Percentiles rank a stretch among this genome's conserved stretches.
phyloP scores from a whole-genome alignment of 2,888 invertebrate species.

The Dicyrtoma fusca region DNA sequence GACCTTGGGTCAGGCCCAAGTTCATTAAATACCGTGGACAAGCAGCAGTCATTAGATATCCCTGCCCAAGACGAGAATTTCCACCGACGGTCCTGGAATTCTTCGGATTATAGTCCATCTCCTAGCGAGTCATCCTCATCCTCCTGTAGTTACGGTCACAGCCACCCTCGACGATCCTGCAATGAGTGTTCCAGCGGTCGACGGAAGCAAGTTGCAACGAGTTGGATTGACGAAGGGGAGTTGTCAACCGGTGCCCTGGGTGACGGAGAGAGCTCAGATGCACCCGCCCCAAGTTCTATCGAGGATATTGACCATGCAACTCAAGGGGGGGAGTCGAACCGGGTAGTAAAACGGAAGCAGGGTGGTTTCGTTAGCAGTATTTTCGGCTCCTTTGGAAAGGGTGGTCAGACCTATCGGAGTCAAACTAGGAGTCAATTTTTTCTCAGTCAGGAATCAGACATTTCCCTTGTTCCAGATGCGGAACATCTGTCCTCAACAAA shows the following conservation, averaged over 20 bases:
- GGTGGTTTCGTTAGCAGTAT: slow-evolving; percentile 45
- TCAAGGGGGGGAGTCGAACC: slow-evolving; percentile 10
- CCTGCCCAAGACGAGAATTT: slow-evolving; percentile 20
- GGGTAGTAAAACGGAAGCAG: slow-evolving; percentile 40
- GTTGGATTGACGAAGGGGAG: slow-evolving; percentile 54
- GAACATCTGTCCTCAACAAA: no score
- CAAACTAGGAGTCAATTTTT: slow-evolving; percentile 27
- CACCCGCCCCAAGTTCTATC: slow-evolving; percentile 46
- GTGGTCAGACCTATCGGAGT: slow-evolving; percentile 28
- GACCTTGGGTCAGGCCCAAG: background rate
- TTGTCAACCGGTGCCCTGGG: slow-evolving; percentile 54
- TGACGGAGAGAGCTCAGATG: slow-evolving; percentile 56
- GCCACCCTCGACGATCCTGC: slow-evolving; percentile 5
- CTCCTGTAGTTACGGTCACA: slow-evolving; percentile 34
- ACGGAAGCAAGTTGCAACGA: slow-evolving; percentile 7
- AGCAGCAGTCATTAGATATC: background rate
- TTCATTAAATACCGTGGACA: background rate
- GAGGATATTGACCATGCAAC: slow-evolving; percentile 44
- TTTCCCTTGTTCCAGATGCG: no score
- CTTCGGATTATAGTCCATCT: slow-evolving; percentile 45
- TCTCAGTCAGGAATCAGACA: slow-evolving; percentile 3
- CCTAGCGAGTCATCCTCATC: slow-evolving; percentile 52
- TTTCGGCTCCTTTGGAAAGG: slow-evolving; percentile 59
- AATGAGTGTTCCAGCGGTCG: background rate
- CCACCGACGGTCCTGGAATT: slow-evolving; percentile 52